Evolutionary conservation across 1,140 invertebrate species (phyloP), one percentile per base, ranked within the genome.

Genomic region (Drosophila nebulosa): DNA sequence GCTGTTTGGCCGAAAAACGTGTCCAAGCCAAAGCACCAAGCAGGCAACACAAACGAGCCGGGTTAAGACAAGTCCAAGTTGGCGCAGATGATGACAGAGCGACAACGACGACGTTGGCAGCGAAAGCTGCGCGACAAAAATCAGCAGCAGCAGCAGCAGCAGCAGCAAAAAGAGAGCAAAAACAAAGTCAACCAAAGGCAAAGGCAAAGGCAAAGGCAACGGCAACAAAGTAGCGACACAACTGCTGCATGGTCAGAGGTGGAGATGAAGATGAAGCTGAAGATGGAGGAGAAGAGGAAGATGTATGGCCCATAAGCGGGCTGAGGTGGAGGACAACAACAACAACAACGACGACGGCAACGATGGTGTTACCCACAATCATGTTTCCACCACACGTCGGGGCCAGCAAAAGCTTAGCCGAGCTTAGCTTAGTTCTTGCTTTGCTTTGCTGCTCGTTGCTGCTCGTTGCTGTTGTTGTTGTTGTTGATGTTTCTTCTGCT

Each of bases 11-110:
- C 75, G 80, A 60, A 69, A 42, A 42, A 71, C 72, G 75, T 78
- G 83, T 84, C 80, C 80, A 79, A 84, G 75, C 72, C 75, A 78
- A 84, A 73, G 83, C 74, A 74, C 72, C 72, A 75, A 64, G 69
- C 69, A 85, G 76, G 72, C 80, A 83, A 77, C 71, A 78, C 74
- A 83, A 65, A 68, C 69, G 51, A 62, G 46, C 73, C 75, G 69
- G 74, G 79, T 69, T 79, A 83, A 83, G 78, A 83, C 75, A 74
- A 76, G 74, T 76, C 74, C 63, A 75, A 72, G 69, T 75, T 64
- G 32, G 68, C 67, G 69, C 73, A 57, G 60, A 64, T 61, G 50
- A 35, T 67, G 39, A 62, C 55, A 57, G 69, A 52, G 53, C 74
- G 66, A 64, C 46, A 55, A 27, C 51, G 55, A 16, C 18, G 52